These are phyloP conservation scores for Drosophila silvestris DNA, from an alignment of 2,888 invertebrate species.

Conservation along the genomic window DNA sequence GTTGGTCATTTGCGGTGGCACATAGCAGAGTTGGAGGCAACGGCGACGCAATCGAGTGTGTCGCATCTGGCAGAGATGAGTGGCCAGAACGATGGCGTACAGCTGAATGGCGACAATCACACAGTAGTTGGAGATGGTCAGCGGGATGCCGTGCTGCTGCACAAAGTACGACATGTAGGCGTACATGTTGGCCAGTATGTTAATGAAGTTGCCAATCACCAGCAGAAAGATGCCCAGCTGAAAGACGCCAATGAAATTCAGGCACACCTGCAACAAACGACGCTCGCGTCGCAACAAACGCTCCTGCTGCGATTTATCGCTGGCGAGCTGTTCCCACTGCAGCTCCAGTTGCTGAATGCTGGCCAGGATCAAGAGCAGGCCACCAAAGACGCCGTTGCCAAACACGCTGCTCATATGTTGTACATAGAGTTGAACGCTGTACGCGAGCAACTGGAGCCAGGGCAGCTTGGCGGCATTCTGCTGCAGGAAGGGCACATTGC, in stretches of 20 bases:
- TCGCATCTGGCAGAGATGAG: constrained; percentile 65
- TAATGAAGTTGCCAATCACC: constrained; percentile 74
- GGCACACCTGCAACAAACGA: constrained; percentile 45
- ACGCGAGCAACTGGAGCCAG: constrained; percentile 63
- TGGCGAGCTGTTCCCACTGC: constrained; percentile 30
- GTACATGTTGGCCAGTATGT: constrained; percentile 81
- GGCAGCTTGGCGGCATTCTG: constrained; percentile 57
- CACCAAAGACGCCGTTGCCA: constrained; percentile 69
- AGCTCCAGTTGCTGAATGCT: constrained; percentile 65
- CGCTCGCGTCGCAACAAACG: constrained; percentile 55
- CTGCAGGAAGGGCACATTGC: constrained; percentile 76
- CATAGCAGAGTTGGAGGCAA: constrained; percentile 57
- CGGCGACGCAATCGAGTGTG: constrained; percentile 54
- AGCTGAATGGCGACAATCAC: constrained; percentile 65
- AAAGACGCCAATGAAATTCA: constrained; percentile 51
- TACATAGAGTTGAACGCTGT: constrained; percentile 71
- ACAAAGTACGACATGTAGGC: constrained; percentile 80
- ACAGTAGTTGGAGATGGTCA: constrained; percentile 75
- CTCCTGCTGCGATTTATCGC: background rate
- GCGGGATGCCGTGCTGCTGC: constrained; percentile 61
- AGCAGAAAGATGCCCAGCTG: constrained; percentile 76
- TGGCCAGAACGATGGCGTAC: constrained; percentile 63
- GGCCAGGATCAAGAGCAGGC: constrained; percentile 65
- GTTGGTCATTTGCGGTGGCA: constrained; percentile 42
- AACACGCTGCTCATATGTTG: constrained; percentile 74